phyloP scores from a whole-genome alignment of 2,113 vertebrate genomes.

The Opisthocomus hoazin region DNA sequence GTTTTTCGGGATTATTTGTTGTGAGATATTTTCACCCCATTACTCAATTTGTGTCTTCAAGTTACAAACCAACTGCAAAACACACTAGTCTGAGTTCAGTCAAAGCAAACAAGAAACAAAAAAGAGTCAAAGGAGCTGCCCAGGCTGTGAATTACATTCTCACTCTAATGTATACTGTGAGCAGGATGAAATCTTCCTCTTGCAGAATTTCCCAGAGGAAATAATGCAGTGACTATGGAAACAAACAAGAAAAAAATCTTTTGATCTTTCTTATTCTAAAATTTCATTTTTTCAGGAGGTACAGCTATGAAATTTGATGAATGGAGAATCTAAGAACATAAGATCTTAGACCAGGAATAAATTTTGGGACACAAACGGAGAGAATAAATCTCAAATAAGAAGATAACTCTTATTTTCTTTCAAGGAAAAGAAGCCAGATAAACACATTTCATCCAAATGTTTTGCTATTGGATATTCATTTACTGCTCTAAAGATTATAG shows the following conservation, averaged over 20 bases:
- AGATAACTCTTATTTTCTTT: not conserved
- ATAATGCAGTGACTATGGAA: not conserved
- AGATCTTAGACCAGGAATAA: not conserved
- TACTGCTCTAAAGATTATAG: not conserved
- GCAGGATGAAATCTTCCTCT: not conserved
- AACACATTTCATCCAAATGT: not conserved
- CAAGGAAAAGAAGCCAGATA: not conserved
- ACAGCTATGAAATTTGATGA: not conserved
- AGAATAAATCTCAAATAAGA: not conserved
- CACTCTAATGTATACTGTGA: not conserved
- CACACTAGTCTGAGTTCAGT: not conserved
- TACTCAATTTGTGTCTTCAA: constrained; percentile 46
- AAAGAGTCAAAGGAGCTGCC: not conserved
- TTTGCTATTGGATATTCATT: not conserved
- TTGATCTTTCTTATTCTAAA: constrained; percentile 5
- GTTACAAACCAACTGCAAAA: constrained; percentile 33
- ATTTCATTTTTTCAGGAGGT: not conserved
- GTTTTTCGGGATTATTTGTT: constrained; percentile 10
- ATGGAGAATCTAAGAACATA: not conserved
- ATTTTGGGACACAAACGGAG: not conserved
- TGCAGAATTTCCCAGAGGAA: constrained; percentile 1
- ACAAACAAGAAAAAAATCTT: not conserved
- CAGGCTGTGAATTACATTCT: not conserved
- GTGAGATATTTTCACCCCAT: constrained; percentile 21
- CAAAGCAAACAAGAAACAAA: not conserved